These are phyloP conservation scores for Hippocampus guttulatus DNA, from an alignment of 2,113 vertebrate species.

Conservation along the genomic window DNA sequence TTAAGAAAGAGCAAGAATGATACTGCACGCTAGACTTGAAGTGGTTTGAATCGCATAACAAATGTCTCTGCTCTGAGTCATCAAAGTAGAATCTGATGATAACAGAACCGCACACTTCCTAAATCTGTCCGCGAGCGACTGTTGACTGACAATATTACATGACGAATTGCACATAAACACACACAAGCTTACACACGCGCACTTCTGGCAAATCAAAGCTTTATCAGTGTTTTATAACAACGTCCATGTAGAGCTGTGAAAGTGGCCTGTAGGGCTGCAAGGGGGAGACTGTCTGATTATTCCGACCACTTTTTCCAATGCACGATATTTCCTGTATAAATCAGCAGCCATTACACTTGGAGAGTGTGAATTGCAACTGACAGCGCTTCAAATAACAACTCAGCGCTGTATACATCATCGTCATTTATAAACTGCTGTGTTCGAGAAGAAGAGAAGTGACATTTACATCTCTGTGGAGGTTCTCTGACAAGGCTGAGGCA, in stretches of 20 bases:
- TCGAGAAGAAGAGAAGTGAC: slow-evolving; percentile 10
- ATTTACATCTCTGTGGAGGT: slow-evolving; percentile 20
- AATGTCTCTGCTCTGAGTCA: slow-evolving; percentile 8
- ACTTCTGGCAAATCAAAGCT: slow-evolving; percentile 23
- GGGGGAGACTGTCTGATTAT: slow-evolving; percentile 41
- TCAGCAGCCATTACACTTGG: slow-evolving; percentile 30
- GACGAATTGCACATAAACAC: neutral
- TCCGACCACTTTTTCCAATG: slow-evolving; percentile 42
- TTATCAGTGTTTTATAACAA: slow-evolving; percentile 33
- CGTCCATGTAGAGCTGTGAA: slow-evolving; percentile 39
- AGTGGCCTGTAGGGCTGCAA: slow-evolving; percentile 26
- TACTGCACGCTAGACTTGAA: slow-evolving; percentile 10
- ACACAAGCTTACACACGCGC: neutral
- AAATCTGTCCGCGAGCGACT: slow-evolving; percentile 27
- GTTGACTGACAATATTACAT: slow-evolving; percentile 4
- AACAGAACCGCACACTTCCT: slow-evolving; percentile 5
- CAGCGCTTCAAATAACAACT: slow-evolving; percentile 26
- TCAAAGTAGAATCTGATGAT: slow-evolving; percentile 19
- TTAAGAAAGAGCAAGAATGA: slow-evolving; percentile 4
- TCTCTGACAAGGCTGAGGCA: slow-evolving; percentile 19
- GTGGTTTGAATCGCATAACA: slow-evolving; percentile 21
- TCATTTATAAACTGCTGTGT: slow-evolving; percentile 12
- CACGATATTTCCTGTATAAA: slow-evolving; percentile 47
- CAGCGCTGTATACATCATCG: slow-evolving; percentile 20
- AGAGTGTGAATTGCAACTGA: slow-evolving; percentile 21